Evolutionary conservation across 2,113 vertebrate genomes (phyloP), one percentile per base, ranked within the genome.

Genomic region (Misgurnus anguillicaudatus): DNA sequence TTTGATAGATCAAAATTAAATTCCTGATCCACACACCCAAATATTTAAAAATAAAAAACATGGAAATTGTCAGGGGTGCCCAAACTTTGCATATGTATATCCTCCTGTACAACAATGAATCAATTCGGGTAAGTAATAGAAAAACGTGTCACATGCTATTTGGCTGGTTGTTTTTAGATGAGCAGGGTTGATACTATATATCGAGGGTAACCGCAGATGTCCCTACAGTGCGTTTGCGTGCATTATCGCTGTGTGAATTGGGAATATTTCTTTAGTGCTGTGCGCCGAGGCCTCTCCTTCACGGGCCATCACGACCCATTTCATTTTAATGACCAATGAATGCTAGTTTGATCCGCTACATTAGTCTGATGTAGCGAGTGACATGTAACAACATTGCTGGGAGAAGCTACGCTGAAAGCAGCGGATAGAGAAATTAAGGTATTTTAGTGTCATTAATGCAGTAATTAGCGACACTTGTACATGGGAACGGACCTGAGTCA

Each of bases 301-400:
- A 86, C 31, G 51, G 85, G 84, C 73, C 64, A 82, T 74, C 42
- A 24, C 57, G 67, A 77, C 75, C 84, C 65, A 83, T 83, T 80
- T 83, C 73, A 65, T 71, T 65, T 82, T 89, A 87, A 89, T 89
- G 85, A 87, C 80, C 71, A 77, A 79, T 64, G 13, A 83, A 83
- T 82, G 80, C 77, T 89, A 77, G 80, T 88, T 86, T 87, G 86
- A 89, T 86, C 85, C 84, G 82, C 67, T 74, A 75, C 80, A 74
- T 80, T 60, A 78, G 64, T 76, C 47, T 74, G 61, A 84, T 55
- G 65, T 17, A 41, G 79, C 70, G 74, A 86, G 70, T 73, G 83
- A 86, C 79, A 80, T 87, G 75, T 21, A 62, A 68, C 51, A 80
- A 82, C 83, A 80, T 82, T 84, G 80, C 64, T 41, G 70, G 60